Percentiles rank a stretch among this genome's conserved stretches.
phyloP scores from a whole-genome alignment of 2,113 vertebrate genomes.

The Poeciliopsis turrubarensis region DNA sequence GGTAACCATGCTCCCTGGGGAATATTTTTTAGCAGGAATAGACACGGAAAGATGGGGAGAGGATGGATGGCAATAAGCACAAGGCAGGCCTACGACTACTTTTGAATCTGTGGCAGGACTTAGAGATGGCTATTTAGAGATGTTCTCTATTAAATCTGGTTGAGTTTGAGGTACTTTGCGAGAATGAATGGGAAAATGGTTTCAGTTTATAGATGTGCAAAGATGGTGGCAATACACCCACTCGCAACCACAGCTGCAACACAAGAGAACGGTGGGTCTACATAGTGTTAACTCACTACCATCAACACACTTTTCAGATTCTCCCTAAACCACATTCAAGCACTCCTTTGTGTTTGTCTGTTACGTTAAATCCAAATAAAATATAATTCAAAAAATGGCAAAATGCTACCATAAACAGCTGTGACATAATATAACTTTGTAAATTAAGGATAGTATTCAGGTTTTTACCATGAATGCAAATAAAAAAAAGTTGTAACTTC shows the following conservation, averaged over 20 bases:
- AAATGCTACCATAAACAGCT: neutral
- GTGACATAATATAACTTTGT: neutral
- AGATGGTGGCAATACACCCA: neutral
- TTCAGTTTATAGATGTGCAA: neutral
- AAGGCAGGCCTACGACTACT: neutral
- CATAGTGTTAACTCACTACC: neutral
- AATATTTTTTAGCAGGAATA: neutral
- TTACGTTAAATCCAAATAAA: too few species aligned
- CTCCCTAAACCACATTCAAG: too few species aligned
- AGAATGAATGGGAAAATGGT: neutral
- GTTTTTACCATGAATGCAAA: neutral
- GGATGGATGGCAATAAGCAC: neutral
- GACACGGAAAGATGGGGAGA: neutral
- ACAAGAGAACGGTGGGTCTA: neutral
- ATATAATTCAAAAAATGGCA: neutral
- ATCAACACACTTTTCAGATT: too few species aligned
- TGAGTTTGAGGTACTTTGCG: neutral
- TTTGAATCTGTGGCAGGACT: neutral
- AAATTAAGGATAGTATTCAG: neutral
- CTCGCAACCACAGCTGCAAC: neutral
- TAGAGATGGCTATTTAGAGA: neutral
- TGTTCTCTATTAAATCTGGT: neutral
- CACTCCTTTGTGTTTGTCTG: too few species aligned
- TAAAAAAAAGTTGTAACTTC: slow-evolving; percentile 5
- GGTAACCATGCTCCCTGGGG: neutral